phyloP scores from a whole-genome alignment of 2,888 invertebrate species.

The Hirtodrosophila histrioides region DNA sequence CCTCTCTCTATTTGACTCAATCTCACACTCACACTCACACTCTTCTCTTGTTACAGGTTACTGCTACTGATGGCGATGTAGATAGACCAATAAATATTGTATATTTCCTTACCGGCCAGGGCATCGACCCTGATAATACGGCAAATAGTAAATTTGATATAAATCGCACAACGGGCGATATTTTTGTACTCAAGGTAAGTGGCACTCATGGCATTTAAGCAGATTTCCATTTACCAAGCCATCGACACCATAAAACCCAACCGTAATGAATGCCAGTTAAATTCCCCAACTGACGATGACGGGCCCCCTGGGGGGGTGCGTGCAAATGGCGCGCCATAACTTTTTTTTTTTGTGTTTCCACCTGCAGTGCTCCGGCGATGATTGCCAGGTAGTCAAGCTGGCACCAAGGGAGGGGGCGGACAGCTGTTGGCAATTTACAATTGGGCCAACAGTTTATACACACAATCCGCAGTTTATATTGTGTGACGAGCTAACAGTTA shows the following conservation, averaged over 20 bases:
- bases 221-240: constrained; percentile 10
- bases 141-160: constrained; percentile 98
- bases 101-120: constrained; percentile 98
- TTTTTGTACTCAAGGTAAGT: constrained; percentile 96
- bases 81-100: constrained; percentile 97
- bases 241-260: constrained; percentile 31
- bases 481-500: constrained; percentile 42
- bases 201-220: constrained; percentile 34
- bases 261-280: constrained; percentile 50
- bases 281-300: constrained; percentile 34
- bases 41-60: constrained; percentile 88
- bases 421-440: constrained; percentile 59
- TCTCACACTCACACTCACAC: neutral
- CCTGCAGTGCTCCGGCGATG: constrained; percentile 33
- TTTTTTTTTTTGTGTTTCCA: constrained; percentile 29
- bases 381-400: constrained; percentile 18
- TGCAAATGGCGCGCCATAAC: constrained; percentile 52
- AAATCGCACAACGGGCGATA: constrained; percentile 97
- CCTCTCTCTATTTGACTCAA: constrained; percentile 9
- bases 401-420: neutral
- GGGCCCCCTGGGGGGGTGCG: constrained; percentile 14
- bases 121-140: constrained; percentile 97
- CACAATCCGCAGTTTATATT: constrained; percentile 58
- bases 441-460: constrained; percentile 61
- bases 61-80: constrained; percentile 98